Percentiles rank a stretch among this genome's conserved stretches.
These are phyloP conservation scores for Trematomus loennbergii DNA, from an alignment of 2,113 vertebrate genomes.

Conservation along the genomic window DNA sequence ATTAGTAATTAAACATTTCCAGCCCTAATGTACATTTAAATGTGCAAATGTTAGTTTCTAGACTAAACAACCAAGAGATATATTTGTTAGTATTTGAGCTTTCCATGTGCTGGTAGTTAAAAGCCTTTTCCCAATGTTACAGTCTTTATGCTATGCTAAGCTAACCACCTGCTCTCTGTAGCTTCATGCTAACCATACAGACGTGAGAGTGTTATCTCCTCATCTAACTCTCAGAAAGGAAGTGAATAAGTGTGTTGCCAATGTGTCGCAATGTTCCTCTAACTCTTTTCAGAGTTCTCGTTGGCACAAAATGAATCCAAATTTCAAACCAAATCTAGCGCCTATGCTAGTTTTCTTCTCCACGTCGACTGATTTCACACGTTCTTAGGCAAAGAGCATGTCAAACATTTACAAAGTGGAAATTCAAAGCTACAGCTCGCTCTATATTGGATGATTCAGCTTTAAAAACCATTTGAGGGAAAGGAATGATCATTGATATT, in stretches of 20 bases:
- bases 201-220: no score
- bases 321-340: not conserved
- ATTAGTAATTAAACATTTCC: not conserved
- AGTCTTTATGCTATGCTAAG: conserved; percentile 17
- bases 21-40: no score
- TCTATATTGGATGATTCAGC: conserved; percentile 10
- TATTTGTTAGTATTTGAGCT: not conserved
- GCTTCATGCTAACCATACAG: not conserved
- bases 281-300: not conserved
- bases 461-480: conserved; percentile 13
- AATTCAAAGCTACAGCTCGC: conserved; percentile 37
- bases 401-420: conserved; percentile 27
- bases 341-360: conserved; percentile 47
- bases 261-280: not conserved
- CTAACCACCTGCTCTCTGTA: not conserved
- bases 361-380: conserved; percentile 14
- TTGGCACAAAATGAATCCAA: conserved; percentile 39
- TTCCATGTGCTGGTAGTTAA: not conserved
- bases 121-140: not conserved
- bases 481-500: conserved; percentile 19
- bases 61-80: not conserved
- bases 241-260: not conserved
- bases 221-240: not conserved
- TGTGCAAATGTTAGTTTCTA: not conserved
- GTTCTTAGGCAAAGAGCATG: conserved; percentile 1